These are phyloP conservation scores for Chelmon rostratus DNA, from an alignment of 2,797 vertebrate species.

Conservation along the genomic window DNA sequence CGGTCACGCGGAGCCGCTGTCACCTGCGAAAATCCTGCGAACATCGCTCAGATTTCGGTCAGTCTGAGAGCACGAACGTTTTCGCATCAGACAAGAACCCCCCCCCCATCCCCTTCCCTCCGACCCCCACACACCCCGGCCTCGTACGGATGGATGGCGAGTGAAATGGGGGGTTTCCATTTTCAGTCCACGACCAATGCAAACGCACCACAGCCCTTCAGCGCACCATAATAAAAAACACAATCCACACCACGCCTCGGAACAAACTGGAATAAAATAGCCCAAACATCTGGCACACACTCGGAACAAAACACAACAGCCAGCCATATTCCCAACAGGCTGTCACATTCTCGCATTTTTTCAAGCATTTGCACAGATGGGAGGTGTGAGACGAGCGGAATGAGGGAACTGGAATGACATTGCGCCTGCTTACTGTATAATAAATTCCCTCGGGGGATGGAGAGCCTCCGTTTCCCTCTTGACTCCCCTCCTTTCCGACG, in stretches of 20 bases:
- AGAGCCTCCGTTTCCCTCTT: slow-evolving; percentile 74
- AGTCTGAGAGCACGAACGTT: slow-evolving; percentile 64
- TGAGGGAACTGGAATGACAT: slow-evolving; percentile 82
- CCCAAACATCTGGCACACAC: slow-evolving; percentile 69
- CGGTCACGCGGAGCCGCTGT: slow-evolving; percentile 54
- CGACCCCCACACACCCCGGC: slow-evolving; percentile 55
- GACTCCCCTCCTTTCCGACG: slow-evolving; percentile 78
- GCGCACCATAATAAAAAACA: slow-evolving; percentile 49
- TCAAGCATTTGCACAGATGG: slow-evolving; percentile 49
- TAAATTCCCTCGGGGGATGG: slow-evolving; percentile 80
- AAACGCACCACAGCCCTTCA: slow-evolving; percentile 62
- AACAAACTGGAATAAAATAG: slow-evolving; percentile 21
- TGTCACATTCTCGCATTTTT: slow-evolving; percentile 41
- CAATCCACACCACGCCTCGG: slow-evolving; percentile 56
- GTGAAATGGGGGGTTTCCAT: slow-evolving; percentile 59
- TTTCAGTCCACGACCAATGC: slow-evolving; percentile 65
- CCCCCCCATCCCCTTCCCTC: background rate
- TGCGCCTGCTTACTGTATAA: slow-evolving; percentile 87
- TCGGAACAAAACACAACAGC: slow-evolving; percentile 43
- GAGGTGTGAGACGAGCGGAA: slow-evolving; percentile 57
- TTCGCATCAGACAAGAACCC: slow-evolving; percentile 41
- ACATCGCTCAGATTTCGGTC: slow-evolving; percentile 73
- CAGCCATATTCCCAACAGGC: slow-evolving; percentile 59
- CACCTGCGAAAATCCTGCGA: slow-evolving; percentile 48
- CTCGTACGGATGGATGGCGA: slow-evolving; percentile 55